phyloP scores from a whole-genome alignment of 2,888 invertebrate genomes.

The Exocentrus adspersus region DNA sequence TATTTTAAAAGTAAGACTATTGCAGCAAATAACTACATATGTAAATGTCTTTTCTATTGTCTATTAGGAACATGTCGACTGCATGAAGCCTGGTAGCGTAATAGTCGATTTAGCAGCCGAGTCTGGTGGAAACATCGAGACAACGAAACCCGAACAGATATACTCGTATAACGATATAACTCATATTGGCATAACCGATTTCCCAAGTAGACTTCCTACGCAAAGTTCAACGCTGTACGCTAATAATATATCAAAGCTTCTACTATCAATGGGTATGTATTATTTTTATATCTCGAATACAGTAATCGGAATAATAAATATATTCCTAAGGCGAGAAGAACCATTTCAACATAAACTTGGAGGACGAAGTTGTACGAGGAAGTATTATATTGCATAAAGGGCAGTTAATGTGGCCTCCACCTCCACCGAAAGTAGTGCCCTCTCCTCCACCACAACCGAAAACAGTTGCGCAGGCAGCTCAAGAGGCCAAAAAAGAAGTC shows the following conservation, averaged over 20 bases:
- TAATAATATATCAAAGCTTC: conserved; percentile 90
- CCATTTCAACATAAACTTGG: conserved; percentile 81
- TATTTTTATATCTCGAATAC: no score
- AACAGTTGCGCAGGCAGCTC: conserved; percentile 49
- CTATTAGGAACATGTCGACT: conserved; percentile 77
- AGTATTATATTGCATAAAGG: conserved; percentile 82
- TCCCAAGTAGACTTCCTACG: conserved; percentile 85
- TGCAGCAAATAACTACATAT: no score
- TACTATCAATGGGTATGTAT: conserved; percentile 78
- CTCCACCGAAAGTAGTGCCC: conserved; percentile 69
- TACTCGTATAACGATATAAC: conserved; percentile 81
- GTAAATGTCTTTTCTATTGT: no score
- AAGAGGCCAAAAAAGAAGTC: conserved; percentile 48
- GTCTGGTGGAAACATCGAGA: conserved; percentile 87
- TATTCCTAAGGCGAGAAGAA: conserved; percentile 73
- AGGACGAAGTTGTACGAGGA: conserved; percentile 88
- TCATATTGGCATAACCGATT: conserved; percentile 86
- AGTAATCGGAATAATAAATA: not conserved
- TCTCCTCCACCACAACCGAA: conserved; percentile 62
- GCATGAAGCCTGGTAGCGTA: conserved; percentile 89
- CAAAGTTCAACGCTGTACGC: conserved; percentile 88
- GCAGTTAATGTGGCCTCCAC: conserved; percentile 82
- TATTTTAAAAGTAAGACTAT: conserved; percentile 74
- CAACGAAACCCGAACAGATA: conserved; percentile 81
- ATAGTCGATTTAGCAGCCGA: conserved; percentile 91